Conservation (phyloP, 2,888 invertebrate species). For the Erebia aethiops region DNA sequence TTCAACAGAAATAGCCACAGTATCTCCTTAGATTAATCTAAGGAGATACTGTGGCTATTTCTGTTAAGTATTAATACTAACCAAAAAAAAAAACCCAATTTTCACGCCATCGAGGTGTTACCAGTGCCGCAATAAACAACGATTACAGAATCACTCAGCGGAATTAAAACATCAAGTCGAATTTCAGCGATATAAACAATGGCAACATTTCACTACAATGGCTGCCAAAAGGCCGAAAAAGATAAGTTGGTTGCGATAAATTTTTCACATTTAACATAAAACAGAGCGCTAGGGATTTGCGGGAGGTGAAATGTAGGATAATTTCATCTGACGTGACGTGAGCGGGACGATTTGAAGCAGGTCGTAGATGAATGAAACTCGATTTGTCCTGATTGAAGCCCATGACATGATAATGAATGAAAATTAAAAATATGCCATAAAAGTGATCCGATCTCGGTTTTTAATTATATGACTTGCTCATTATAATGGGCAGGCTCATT, state of each 20-base stretch:
- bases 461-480: too few species aligned
- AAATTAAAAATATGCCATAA: too few species aligned
- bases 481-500: too few species aligned
- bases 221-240: constrained; percentile 27
- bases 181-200: constrained; percentile 23
- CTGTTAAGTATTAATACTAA: too few species aligned
- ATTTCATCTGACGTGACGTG: constrained; percentile 18
- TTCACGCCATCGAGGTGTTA: background rate
- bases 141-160: constrained; percentile 2
- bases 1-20: too few species aligned
- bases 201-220: constrained; percentile 25
- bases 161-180: constrained; percentile 22
- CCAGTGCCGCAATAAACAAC: constrained; percentile 6
- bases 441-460: too few species aligned
- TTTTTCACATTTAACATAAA: constrained; percentile 29
- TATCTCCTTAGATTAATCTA: too few species aligned
- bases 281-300: constrained; percentile 21
- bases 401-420: too few species aligned
- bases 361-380: too few species aligned
- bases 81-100: too few species aligned
- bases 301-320: background rate
- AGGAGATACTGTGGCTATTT: too few species aligned
- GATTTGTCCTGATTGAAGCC: too few species aligned
- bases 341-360: background rate
- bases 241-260: constrained; percentile 31